Percentiles rank a stretch among this genome's conserved stretches.
These are phyloP conservation scores for Idaea straminata DNA, from an alignment of 2,888 invertebrate genomes.

Conservation along the genomic window DNA sequence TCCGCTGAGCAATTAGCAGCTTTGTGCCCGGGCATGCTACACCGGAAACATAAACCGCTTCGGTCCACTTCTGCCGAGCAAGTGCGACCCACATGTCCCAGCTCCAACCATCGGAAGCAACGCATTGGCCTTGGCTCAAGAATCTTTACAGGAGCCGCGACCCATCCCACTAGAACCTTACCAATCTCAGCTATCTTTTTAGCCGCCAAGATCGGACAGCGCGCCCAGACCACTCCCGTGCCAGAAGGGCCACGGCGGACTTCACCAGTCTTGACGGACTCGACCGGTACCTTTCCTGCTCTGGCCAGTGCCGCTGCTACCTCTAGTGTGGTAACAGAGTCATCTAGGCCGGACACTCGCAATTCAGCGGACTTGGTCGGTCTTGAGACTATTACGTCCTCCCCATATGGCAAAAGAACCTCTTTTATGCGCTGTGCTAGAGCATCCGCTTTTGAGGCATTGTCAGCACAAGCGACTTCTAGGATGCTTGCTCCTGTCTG, in stretches of 20 bases:
- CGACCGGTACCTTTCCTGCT: background rate
- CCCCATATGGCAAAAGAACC: no score
- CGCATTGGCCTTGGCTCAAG: background rate
- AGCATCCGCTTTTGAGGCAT: no score
- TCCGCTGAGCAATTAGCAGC: no score
- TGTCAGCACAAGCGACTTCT: no score
- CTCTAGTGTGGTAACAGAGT: no score
- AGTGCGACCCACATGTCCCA: background rate
- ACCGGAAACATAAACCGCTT: background rate
- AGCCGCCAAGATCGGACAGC: background rate
- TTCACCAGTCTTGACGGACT: background rate
- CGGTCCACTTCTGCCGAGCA: background rate
- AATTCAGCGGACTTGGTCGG: no score
- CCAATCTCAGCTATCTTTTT: background rate
- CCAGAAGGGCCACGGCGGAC: background rate
- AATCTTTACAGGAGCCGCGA: constrained; percentile 6
- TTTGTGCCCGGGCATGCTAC: no score
- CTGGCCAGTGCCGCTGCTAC: no score
- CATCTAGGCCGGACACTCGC: no score
- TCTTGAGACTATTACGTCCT: no score
- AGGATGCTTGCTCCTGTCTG: no score
- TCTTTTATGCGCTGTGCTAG: no score
- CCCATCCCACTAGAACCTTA: background rate
- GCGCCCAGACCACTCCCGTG: background rate
- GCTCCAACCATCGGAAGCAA: background rate